Base-by-base conservation (phyloP, 1,140 invertebrate species). In the Papilio dardanus region DNA sequence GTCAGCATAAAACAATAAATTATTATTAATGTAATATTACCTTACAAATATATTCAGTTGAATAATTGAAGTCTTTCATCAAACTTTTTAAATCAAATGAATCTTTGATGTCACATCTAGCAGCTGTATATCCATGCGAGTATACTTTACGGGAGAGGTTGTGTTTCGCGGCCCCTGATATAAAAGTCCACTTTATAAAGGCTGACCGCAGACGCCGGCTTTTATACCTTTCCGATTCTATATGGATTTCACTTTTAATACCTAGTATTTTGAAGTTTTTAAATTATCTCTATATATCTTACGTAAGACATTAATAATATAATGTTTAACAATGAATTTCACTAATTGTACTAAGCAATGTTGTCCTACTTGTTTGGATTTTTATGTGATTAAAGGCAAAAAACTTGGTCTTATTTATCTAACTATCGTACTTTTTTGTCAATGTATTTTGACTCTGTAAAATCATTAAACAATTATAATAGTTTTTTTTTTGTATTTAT, bases 171-270 rank as follows among this genome's bases (percentile, higher is more conserved):
- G 80, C 76, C 76, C 76, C 81, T 74, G 82, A 88, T 90, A 86
- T 86, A 89, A 89, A 89, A 89, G 85, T 90, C 84, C 84, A 82
- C 88, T 89, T 86, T 89, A 87, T 86, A 90, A 87, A 87, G 84
- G 84, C 87, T 87, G 83, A 86, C 86, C 90, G 84, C 86, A 81
- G 81, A 83, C 84, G 81, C 81, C 82, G 78, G 77, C 74, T 83
- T 83, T 69, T 83, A 79, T 81, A 78, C 77, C 74, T 83, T 83
- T 82, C 78, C 80, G 66, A 68, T 73, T 71, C 71, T 54, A 3
- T 73, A 19, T 21, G 42, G 28, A 73, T 73, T 73, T 73, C 31
- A 35, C 50, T 73, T 58, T 71, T 73, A 73, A 73, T 73, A n/a
- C n/a, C n/a, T n/a, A n/a, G n/a, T n/a, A 73, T 58, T 73, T 37